A percentile compares a stretch with the other conserved stretches of the same genome.
phyloP scores from a whole-genome alignment of 2,797 vertebrate genomes.

The Xenentodon cancila region DNA sequence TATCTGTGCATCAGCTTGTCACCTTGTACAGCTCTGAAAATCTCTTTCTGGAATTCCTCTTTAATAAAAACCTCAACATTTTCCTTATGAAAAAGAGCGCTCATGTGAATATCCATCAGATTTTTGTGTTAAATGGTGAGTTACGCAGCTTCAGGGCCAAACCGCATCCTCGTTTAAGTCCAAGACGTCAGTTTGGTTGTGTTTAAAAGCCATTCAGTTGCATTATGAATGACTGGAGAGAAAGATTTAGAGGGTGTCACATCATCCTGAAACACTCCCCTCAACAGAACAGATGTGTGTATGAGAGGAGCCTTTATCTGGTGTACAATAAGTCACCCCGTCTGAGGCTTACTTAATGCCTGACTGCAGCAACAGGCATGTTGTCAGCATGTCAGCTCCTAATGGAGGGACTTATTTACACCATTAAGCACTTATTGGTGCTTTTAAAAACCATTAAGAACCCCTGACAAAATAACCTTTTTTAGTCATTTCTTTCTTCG shows the following conservation, averaged over 20 bases:
- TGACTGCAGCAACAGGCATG: conserved; percentile 56
- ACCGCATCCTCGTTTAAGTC: conserved; percentile 7
- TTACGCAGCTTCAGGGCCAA: conserved; percentile 10
- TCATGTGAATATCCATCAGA: background rate
- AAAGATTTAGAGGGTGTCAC: conserved; percentile 44
- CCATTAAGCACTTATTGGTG: conserved; percentile 51
- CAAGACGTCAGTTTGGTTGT: conserved; percentile 14
- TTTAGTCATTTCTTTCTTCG: background rate
- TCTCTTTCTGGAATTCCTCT: background rate
- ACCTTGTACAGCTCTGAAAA: too few species aligned
- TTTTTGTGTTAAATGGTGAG: conserved; percentile 1
- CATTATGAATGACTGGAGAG: conserved; percentile 31
- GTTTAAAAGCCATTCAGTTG: conserved; percentile 39
- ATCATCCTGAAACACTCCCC: conserved; percentile 33
- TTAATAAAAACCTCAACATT: background rate
- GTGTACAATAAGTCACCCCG: conserved; percentile 62
- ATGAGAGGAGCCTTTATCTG: conserved; percentile 69
- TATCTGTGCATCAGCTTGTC: too few species aligned
- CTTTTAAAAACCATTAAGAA: conserved; percentile 52
- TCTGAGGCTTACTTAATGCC: conserved; percentile 57
- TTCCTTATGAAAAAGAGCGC: background rate
- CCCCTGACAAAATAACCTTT: too few species aligned
- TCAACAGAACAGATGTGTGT: conserved; percentile 62
- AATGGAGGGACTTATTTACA: conserved; percentile 62
- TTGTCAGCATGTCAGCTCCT: conserved; percentile 49